Conservation (phyloP, 2,113 vertebrate genomes). For the Aix galericulata region DNA sequence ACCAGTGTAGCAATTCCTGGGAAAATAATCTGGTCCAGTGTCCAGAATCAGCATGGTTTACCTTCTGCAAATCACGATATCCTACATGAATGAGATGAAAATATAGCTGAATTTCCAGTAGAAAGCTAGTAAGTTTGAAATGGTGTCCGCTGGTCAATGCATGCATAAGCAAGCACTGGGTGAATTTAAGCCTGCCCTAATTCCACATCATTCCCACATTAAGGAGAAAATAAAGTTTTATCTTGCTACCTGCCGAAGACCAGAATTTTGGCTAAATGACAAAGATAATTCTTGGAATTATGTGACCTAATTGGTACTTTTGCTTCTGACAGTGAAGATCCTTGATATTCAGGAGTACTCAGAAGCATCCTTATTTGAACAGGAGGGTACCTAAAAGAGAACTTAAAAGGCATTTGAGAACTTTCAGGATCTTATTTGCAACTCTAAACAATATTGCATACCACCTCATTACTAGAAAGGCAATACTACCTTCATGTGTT, state of each 20-base stretch:
- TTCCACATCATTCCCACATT: neutral
- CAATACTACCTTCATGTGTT: neutral
- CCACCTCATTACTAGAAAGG: neutral
- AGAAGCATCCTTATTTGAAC: neutral
- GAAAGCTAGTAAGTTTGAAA: neutral
- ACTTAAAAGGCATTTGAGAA: neutral
- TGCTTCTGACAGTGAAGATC: neutral
- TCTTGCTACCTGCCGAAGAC: neutral
- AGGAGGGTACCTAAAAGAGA: neutral
- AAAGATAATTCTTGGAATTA: neutral
- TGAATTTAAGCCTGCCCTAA: neutral
- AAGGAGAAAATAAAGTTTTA: neutral
- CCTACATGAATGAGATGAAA: neutral
- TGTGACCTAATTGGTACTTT: neutral
- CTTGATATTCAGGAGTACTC: neutral
- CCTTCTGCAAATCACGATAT: neutral
- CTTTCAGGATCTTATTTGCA: neutral
- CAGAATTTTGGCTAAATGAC: neutral
- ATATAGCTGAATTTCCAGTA: neutral
- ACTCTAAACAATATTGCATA: neutral
- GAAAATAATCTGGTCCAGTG: neutral
- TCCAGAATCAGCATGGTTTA: neutral
- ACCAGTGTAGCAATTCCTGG: neutral
- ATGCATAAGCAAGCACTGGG: neutral
- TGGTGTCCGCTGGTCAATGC: neutral